Base-by-base conservation (phyloP, 2,888 invertebrate species). In the Crematogaster levior region DNA sequence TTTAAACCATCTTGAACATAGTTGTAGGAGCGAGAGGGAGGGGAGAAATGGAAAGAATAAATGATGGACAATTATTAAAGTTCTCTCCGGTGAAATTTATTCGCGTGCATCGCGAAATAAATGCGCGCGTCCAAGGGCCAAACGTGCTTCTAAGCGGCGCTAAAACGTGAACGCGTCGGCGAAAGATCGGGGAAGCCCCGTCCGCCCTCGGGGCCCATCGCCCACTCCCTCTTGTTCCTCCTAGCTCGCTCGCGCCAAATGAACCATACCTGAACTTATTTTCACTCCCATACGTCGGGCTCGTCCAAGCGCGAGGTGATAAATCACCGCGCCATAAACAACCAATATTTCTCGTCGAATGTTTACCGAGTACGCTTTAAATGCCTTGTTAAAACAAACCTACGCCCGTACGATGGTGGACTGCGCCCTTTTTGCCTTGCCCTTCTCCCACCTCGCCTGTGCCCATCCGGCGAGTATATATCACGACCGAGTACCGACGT, bases 331-430 rank as follows among this genome's bases (percentile, higher is more conserved):
- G 91, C 93, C 94, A 93, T 94, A 94, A 94, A 94, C 93, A 93
- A 94, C 93, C 94, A 91, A 94, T 94, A 94, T 94, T 94, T 94
- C 93, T 94, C 92, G 92, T 90, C 92, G 93, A 93, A 94, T 94
- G 94, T 94, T 94, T 94, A 94, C 94, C 93, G 93, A 94, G 94
- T 93, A 92, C 93, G 93, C 94, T 94, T 94, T 94, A 94, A 94
- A 94, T 93, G 94, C 93, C 94, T 94, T 94, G 94, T 94, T 94
- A 94, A 94, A 94, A 93, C 93, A 94, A 94, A 94, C 94, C 94
- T 94, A 94, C 93, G 93, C 93, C 91, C 91, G 90, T 84, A 89
- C 90, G 89, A 89, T 46, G 88, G 81, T 81, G 85, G 86, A 83
- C 88, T 84, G 86, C 82, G 82, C 88, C 86, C 91, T 89, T 91